Evolutionary conservation across 2,797 vertebrate genomes (phyloP), one percentile per base, ranked within the genome.

Genomic region (Pangasius macronema): DNA sequence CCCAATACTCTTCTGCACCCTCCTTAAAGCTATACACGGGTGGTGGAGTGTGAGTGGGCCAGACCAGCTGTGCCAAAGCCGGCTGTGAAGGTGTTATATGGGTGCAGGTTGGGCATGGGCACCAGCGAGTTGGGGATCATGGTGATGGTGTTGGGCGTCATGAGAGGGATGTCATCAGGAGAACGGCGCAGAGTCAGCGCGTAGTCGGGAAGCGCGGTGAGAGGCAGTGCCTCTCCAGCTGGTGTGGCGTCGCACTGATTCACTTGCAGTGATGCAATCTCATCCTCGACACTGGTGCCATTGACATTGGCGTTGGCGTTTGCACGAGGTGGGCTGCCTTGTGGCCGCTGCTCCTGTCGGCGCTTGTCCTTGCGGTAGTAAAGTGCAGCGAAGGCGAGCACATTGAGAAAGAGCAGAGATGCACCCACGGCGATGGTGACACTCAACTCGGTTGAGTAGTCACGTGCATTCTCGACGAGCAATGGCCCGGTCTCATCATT

Each of bases 301-400:
- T 98, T 96, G 93, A 98, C 97, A 8, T 97, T 97, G 91, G 96
- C 27, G 22, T 86, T 88, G 87, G 92, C 93, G 2, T 96, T 92
- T 0, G 96, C 89, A 16, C 14, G 93, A 95, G 97, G 97, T 93
- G 97, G 97, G 93, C 98, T 99, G 87, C 97, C 96, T 92, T 97
- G 98, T 73, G 95, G 96, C 79, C 96, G 96, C 93, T 97, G 94
- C 0, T 98, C 98, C 93, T 99, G 98, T 22, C 97, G 96, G 55
- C 97, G 96, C 94, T 99, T 99, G 96, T 99, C 98, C 94, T 99
- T 99, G 89, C 98, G 97, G 93, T 99, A 99, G 93, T 99, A 99
- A 86, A 99, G 97, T 9, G 98, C 98, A 0, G 98, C 98, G 0
- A 99, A 99, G 46, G 98, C 98, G 91, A 99, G 94, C 51, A 99